Conservation (phyloP, 2,888 invertebrate genomes). For the Rhopalosiphum nymphaeae region DNA sequence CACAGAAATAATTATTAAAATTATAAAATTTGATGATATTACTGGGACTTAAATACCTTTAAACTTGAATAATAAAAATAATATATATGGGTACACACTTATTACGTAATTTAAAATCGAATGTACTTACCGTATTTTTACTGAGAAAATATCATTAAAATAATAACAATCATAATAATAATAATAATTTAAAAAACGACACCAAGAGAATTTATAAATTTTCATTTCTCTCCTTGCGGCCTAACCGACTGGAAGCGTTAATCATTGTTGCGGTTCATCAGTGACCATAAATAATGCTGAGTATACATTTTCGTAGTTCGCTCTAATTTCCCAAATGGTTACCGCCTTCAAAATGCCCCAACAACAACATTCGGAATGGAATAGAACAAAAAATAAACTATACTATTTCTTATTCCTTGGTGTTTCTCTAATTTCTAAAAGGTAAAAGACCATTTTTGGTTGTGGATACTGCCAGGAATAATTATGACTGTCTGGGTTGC, state of each 20-base stretch:
- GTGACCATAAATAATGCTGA: constrained; percentile 52
- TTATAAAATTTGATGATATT: neutral
- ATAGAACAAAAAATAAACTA: neutral
- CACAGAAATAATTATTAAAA: neutral
- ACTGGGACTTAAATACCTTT: neutral
- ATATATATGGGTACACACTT: neutral
- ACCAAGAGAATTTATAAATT: constrained; percentile 42
- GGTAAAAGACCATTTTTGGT: neutral
- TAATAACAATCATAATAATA: constrained; percentile 7
- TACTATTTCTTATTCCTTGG: neutral
- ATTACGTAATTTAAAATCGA: neutral
- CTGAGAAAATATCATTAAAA: neutral
- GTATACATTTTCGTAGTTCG: constrained; percentile 32
- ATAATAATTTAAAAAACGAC: neutral
- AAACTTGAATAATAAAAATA: neutral
- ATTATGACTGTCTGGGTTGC: neutral
- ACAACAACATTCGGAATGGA: neutral
- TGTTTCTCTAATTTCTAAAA: neutral
- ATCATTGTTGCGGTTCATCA: constrained; percentile 62
- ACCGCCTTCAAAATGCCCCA: neutral
- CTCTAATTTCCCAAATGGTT: constrained; percentile 62
- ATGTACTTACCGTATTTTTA: neutral
- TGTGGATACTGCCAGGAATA: neutral
- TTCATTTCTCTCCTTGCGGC: neutral
- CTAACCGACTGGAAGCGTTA: constrained; percentile 50